Base-by-base conservation (phyloP, 2,113 vertebrate genomes). In the Athene cunicularia region DNA sequence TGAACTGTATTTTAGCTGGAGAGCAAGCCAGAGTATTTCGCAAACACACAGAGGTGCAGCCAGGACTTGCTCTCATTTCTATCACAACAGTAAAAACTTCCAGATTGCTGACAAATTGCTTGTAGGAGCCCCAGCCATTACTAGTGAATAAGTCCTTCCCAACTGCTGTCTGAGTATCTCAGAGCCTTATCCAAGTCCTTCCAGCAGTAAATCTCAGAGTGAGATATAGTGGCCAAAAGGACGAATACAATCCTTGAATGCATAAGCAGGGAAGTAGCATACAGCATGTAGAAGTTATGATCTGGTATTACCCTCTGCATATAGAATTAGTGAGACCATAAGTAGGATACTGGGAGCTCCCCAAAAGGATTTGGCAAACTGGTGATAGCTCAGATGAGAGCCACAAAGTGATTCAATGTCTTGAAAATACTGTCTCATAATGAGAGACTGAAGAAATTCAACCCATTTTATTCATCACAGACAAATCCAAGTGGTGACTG, bases 401-500 rank as follows among this genome's bases (percentile, higher is more conserved):
- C 53, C 93, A 94, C 91, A 76, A 86, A 96, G 41, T 43, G 64
- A 95, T 80, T 66, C 66, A 75, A 55, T 4, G 27, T 82, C 80
- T 93, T 96, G 70, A 94, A 96, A 87, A 80, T 76, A 88, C 60
- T 63, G 32, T 45, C 41, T 85, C 80, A 79, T 76, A 58, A 82
- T 55, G 50, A 91, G 39, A 94, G 32, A 39, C 63, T 83, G 28
- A 83, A 93, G 83, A 91, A 95, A 95, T 49, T 80, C 50, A 77
- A 74, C 9, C 67, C 43, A 14, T 94, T 94, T 71, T 68, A 68
- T 41, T 92, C 86, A 88, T 75, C 83, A 74, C 43, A 75, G 73
- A 22, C 62, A 95, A 96, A 93, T 92, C 89, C 77, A 85, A 75
- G 93, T 58, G 94, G 76, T 96, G 89, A 95, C 80, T 93, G 58